Evolutionary conservation across 2,797 vertebrate species (phyloP).

Genomic region (Euthynnus affinis): DNA sequence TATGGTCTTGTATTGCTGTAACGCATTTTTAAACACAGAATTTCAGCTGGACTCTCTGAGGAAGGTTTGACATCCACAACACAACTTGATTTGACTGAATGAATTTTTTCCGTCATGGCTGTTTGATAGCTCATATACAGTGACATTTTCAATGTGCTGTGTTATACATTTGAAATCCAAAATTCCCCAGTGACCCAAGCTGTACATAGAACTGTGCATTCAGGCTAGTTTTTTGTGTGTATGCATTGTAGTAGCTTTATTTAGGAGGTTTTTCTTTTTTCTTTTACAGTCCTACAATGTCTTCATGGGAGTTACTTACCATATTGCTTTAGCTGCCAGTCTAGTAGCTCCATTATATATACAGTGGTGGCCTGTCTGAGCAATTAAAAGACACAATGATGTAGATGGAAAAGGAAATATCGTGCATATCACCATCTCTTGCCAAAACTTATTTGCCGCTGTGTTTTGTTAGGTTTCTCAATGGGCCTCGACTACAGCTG

Average conservation of each 20-base stretch:
- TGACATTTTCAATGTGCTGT: conserved; percentile 71
- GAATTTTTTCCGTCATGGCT: conserved; percentile 46
- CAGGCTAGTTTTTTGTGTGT: conserved; percentile 71
- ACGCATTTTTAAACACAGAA: conserved; percentile 27
- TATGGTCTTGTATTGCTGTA: conserved; percentile 45
- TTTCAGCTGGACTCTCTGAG: conserved; percentile 20
- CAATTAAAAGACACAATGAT: conserved; percentile 32
- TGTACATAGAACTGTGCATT: conserved; percentile 77
- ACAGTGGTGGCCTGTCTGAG: not conserved
- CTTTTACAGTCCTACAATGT: conserved; percentile 18
- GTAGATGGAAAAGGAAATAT: conserved; percentile 54
- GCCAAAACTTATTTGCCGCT: conserved; percentile 63
- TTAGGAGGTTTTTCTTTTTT: conserved; percentile 33
- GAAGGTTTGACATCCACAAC: conserved; percentile 19
- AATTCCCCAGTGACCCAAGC: conserved; percentile 66
- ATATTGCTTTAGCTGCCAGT: conserved; percentile 66
- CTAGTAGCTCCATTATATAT: conserved; percentile 58
- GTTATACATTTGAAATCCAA: conserved; percentile 61
- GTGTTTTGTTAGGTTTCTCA: conserved; percentile 65
- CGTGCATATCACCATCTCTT: conserved; percentile 52
- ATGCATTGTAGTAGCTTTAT: conserved; percentile 71
- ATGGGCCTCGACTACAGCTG: conserved; percentile 54
- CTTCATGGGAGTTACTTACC: conserved; percentile 35
- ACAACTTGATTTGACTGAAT: conserved; percentile 30
- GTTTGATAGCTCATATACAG: conserved; percentile 62